A percentile compares a stretch with the other conserved stretches of the same genome.
These are phyloP conservation scores for Calonectris borealis DNA, from an alignment of 2,113 vertebrate species.

Conservation along the genomic window DNA sequence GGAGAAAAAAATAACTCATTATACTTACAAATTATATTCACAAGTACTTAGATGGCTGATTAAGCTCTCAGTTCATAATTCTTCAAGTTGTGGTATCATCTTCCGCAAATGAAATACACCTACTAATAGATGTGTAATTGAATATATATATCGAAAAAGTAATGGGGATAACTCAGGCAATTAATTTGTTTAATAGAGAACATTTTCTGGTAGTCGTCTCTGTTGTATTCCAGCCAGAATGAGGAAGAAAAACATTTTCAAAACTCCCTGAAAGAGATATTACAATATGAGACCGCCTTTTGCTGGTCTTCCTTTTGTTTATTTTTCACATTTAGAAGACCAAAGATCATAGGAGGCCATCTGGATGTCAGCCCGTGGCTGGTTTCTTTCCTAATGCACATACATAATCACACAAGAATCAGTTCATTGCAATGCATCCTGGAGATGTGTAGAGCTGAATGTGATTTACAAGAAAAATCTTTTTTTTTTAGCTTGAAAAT, in stretches of 20 bases:
- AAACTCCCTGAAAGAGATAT: not conserved
- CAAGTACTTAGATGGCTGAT: conserved; percentile 1
- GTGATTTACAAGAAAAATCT: not conserved
- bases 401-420: not conserved
- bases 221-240: not conserved
- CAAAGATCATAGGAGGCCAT: not conserved
- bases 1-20: conserved; percentile 6
- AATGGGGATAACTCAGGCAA: not conserved
- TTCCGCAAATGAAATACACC: not conserved
- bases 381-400: not conserved
- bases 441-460: not conserved
- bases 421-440: not conserved
- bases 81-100: not conserved
- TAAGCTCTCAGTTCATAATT: conserved; percentile 6
- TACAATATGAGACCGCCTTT: not conserved
- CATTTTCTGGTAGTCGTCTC: not conserved
- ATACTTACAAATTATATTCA: conserved; percentile 27
- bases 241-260: not conserved
- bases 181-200: not conserved
- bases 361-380: not conserved
- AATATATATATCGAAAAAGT: not conserved
- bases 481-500: not conserved
- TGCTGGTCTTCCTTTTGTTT: not conserved
- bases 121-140: not conserved
- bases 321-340: not conserved